These are phyloP conservation scores for Peucedramus taeniatus DNA, from an alignment of 2,113 vertebrate species.

Conservation along the genomic window DNA sequence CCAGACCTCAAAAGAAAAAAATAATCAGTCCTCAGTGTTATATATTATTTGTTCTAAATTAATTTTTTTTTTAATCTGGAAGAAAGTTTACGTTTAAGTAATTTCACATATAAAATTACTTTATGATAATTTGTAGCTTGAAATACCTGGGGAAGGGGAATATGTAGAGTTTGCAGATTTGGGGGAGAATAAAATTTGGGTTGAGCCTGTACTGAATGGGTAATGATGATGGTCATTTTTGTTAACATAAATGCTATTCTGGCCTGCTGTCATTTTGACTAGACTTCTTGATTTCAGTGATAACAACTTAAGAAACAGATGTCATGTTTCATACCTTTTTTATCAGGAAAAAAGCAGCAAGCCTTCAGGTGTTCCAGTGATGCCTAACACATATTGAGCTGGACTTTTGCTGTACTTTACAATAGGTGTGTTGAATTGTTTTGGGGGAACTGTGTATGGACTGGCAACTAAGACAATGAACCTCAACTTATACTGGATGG, in stretches of 20 bases:
- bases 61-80: conserved; percentile 15
- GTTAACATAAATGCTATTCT: conserved; percentile 52
- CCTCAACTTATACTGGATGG: conserved; percentile 72
- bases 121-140: conserved; percentile 24
- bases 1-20: conserved; percentile 41
- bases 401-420: conserved; percentile 78
- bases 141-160: conserved; percentile 25
- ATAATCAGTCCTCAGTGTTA: conserved; percentile 38
- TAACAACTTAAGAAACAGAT: conserved; percentile 69
- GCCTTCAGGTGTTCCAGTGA: conserved; percentile 82
- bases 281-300: conserved; percentile 70
- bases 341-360: conserved; percentile 83
- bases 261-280: conserved; percentile 69
- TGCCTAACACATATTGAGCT: conserved; percentile 78
- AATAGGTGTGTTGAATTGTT: conserved; percentile 72
- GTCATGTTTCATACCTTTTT: conserved; percentile 80
- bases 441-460: conserved; percentile 73
- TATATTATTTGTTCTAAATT: conserved; percentile 52
- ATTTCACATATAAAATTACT: conserved; percentile 8
- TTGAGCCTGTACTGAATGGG: conserved; percentile 38
- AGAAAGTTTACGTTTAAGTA: conserved; percentile 37
- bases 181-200: conserved; percentile 34
- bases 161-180: conserved; percentile 28
- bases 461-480: conserved; percentile 75
- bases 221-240: conserved; percentile 28